These are phyloP conservation scores for Nebria brevicollis DNA, from an alignment of 2,888 invertebrate species.

Conservation along the genomic window DNA sequence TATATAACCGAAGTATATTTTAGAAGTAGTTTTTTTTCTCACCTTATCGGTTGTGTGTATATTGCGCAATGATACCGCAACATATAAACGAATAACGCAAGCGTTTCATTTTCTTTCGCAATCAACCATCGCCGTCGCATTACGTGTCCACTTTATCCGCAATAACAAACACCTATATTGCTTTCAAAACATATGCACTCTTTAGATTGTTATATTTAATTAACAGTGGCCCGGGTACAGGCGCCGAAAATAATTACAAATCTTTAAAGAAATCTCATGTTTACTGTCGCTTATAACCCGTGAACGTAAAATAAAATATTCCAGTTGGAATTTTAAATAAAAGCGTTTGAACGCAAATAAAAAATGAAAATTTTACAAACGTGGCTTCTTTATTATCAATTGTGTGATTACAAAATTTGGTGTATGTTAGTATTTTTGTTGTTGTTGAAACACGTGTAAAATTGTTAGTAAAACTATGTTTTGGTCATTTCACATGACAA, in stretches of 20 bases:
- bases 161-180: neutral
- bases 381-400: neutral
- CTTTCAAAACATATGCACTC: neutral
- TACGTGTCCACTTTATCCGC: slow-evolving; percentile 13
- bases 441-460: neutral
- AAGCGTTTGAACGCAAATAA: neutral
- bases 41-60: slow-evolving; percentile 9
- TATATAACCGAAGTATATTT: slow-evolving; percentile 8
- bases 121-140: slow-evolving; percentile 11
- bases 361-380: neutral
- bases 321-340: no score
- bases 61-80: slow-evolving; percentile 19
- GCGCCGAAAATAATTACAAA: no score
- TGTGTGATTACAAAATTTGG: neutral
- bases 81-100: slow-evolving; percentile 13
- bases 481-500: neutral
- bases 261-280: no score
- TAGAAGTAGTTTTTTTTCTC: neutral
- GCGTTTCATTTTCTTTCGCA: neutral
- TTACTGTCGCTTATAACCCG: no score
- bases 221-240: no score
- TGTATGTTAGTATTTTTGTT: neutral
- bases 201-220: no score
- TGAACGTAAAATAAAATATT: no score
- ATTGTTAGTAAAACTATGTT: neutral